phyloP scores from a whole-genome alignment of 2,888 invertebrate genomes.

The Drosophila suboccidentalis region DNA sequence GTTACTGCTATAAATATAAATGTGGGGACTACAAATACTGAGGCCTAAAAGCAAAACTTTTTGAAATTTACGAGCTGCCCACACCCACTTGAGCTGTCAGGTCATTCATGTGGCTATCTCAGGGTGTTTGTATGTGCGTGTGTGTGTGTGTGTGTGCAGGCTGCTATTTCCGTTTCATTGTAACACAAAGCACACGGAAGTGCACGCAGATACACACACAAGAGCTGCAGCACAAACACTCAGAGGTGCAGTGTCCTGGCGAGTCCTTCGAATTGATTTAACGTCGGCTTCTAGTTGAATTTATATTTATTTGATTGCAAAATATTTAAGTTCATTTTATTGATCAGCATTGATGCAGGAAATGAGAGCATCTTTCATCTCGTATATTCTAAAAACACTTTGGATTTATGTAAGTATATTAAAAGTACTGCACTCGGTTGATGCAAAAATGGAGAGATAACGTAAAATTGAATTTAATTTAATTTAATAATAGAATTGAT shows the following conservation, averaged over 20 bases:
- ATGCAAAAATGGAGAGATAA: not conserved
- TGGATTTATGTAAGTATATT: not conserved
- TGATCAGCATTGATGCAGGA: not conserved
- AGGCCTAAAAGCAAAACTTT: conserved; percentile 22
- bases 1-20: conserved; percentile 4
- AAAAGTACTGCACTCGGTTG: too few species aligned
- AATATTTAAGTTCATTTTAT: conserved; percentile 12
- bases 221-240: conserved; percentile 14
- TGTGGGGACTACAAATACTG: not conserved
- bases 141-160: conserved; percentile 14
- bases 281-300: conserved; percentile 15
- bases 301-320: conserved; percentile 19
- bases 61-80: conserved; percentile 16
- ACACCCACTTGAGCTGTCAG: conserved; percentile 11
- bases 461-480: too few species aligned
- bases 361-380: not conserved
- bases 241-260: conserved; percentile 12
- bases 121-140: not conserved
- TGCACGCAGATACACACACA: conserved; percentile 47
- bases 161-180: conserved; percentile 54
- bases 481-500: too few species aligned
- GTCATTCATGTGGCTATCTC: conserved; percentile 19
- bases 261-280: conserved; percentile 27
- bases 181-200: conserved; percentile 52
- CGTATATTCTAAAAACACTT: not conserved